Conservation (phyloP, 2,888 invertebrate species). For the Netelia virgata region DNA sequence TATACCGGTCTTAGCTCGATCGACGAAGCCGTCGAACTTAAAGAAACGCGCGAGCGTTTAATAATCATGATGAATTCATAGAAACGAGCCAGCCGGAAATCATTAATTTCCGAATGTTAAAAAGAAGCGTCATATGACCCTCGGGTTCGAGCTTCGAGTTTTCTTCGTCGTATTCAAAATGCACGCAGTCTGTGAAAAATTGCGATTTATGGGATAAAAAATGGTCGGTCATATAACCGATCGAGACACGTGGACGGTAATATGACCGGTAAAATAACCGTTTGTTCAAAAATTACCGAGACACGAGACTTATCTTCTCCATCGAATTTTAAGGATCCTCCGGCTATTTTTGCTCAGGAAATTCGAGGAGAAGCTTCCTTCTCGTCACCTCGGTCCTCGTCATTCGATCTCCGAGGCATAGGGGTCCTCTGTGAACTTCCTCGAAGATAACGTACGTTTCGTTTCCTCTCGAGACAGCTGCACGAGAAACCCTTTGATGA, state of each 20-base stretch:
- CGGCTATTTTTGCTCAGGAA: constrained; percentile 14
- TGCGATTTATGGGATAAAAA: constrained; percentile 1
- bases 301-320: background rate
- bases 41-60: constrained; percentile 1
- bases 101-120: background rate
- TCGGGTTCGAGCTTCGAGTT: constrained; percentile 34
- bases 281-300: background rate
- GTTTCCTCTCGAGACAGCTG: background rate
- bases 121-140: background rate
- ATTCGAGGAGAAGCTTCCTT: constrained; percentile 53
- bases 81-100: too few relatives aligned
- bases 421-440: constrained; percentile 35
- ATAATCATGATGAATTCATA: too few relatives aligned
- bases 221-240: background rate
- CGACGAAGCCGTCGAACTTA: constrained; percentile 43
- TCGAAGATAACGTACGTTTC: background rate
- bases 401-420: constrained; percentile 33
- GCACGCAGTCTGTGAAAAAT: background rate
- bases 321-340: constrained; percentile 36
- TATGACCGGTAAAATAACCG: background rate
- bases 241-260: background rate
- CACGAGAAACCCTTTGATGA: background rate
- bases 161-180: background rate
- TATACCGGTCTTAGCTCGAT: constrained; percentile 34
- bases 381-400: background rate